phyloP scores from a whole-genome alignment of 2,113 vertebrate genomes.

The Larimichthys polyactis region DNA sequence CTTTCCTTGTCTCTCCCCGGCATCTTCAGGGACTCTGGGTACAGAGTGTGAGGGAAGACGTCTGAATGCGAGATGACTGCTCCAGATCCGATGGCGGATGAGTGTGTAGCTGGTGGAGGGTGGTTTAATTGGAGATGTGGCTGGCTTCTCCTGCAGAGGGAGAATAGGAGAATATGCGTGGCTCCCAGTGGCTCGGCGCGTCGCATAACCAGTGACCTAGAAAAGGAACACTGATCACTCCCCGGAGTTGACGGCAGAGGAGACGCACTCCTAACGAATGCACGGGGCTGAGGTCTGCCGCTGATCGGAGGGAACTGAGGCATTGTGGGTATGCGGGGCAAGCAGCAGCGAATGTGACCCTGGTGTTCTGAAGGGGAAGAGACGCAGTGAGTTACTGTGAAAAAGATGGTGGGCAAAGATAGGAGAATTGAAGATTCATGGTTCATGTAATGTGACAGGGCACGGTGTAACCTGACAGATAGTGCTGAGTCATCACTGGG shows the following conservation, averaged over 20 bases:
- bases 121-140: constrained; percentile 80
- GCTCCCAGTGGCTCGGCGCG: constrained; percentile 78
- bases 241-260: constrained; percentile 72
- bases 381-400: background rate
- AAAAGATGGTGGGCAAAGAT: background rate
- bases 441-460: background rate
- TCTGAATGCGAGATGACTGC: constrained; percentile 81
- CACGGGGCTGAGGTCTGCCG: constrained; percentile 52
- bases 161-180: constrained; percentile 62
- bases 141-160: constrained; percentile 67
- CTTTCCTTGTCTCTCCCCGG: constrained; percentile 78
- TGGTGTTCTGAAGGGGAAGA: background rate
- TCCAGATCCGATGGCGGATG: constrained; percentile 77
- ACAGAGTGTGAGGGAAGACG: constrained; percentile 71
- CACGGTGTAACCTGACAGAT: background rate
- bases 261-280: constrained; percentile 59
- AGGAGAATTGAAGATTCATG: background rate
- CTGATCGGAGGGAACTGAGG: constrained; percentile 49
- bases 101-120: constrained; percentile 68
- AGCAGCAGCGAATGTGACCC: constrained; percentile 15
- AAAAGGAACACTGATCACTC: constrained; percentile 84
- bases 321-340: constrained; percentile 47
- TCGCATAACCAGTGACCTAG: constrained; percentile 84
- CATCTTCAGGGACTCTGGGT: constrained; percentile 78
- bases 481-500: constrained; percentile 10